Evolutionary conservation across 2,113 vertebrate genomes (phyloP).

Genomic region (Merops nubicus): DNA sequence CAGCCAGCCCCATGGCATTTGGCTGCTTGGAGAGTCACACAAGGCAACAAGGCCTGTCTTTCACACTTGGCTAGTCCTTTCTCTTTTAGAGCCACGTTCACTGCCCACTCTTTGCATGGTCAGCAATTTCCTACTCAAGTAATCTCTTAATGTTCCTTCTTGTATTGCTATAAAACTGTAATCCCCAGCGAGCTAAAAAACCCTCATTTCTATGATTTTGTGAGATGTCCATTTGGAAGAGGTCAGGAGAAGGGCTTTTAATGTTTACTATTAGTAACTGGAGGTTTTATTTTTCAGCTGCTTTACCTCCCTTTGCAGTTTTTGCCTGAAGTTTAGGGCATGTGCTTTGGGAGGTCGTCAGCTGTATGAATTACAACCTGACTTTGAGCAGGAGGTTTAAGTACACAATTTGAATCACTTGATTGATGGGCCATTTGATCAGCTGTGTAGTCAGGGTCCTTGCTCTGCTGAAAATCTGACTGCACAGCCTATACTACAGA

Average conservation of each 20-base stretch:
- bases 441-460: constrained; percentile 17
- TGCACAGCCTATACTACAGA: not conserved
- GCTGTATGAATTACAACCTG: constrained; percentile 15
- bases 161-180: not conserved
- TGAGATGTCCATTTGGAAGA: not conserved
- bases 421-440: constrained; percentile 51
- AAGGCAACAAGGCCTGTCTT: not conserved
- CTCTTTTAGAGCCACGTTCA: not conserved
- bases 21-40: not conserved
- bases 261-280: not conserved
- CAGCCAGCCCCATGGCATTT: not conserved
- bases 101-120: not conserved
- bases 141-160: not conserved
- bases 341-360: not conserved
- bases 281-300: not conserved
- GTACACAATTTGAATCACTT: constrained; percentile 35
- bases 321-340: not conserved
- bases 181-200: not conserved
- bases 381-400: constrained; percentile 34
- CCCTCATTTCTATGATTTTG: not conserved
- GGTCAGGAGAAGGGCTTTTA: not conserved
- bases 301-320: not conserved
- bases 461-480: not conserved
- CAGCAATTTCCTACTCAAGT: constrained; percentile 7
- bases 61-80: not conserved